Evolutionary conservation across 2,797 vertebrate genomes (phyloP), one percentile per base, ranked within the genome.

Genomic region (Cynopterus sphinx): DNA sequence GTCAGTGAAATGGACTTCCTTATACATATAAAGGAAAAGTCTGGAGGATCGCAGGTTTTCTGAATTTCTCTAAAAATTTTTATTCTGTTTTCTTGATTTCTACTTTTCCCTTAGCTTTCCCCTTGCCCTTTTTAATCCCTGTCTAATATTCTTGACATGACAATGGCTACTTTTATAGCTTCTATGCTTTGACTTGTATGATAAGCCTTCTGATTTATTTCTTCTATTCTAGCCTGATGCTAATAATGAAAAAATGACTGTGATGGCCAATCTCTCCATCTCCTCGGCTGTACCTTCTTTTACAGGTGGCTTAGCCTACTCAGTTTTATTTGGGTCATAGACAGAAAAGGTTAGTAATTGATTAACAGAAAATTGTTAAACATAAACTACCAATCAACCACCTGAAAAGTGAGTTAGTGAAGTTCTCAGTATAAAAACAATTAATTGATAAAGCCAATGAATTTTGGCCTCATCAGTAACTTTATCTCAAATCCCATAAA

Each of bases 71-170:
- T 92, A 51, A 85, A 73, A 51, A 41, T 68, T 78, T 36, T 16
- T 33, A 49, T 87, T 74, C 59, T 28, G 28, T 90, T 92, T 92
- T 90, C 55, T 94, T 68, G 36, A 90, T 94, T 93, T 78, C 12
- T 74, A 36, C 12, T 74, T 91, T 93, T 33, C 24, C 19, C 4
- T 86, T 78, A 15, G 28, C 31, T 86, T 91, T 86, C 21, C 31
- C 17, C 22, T 81, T 81, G 17, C 11, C 26, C 28, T 70, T 83
- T 91, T 15, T n/a, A 57, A 87, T 79, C 31, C 19, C 59, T 15
- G 11, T 59, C 12, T n/a, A 75, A 71, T 33, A 74, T 16, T 71
- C 39, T 55, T 86, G 43, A 94, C 33, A 36, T 79, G 39, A 78
- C 24, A 84, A 85, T 65, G 39, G 57, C 82, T 90, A 87, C 49